Percentiles rank a stretch among this genome's conserved stretches.
Evolutionary conservation across 64 coral and sea anemone species (phyloP).

Genomic region (Cladopsammia gracilis): DNA sequence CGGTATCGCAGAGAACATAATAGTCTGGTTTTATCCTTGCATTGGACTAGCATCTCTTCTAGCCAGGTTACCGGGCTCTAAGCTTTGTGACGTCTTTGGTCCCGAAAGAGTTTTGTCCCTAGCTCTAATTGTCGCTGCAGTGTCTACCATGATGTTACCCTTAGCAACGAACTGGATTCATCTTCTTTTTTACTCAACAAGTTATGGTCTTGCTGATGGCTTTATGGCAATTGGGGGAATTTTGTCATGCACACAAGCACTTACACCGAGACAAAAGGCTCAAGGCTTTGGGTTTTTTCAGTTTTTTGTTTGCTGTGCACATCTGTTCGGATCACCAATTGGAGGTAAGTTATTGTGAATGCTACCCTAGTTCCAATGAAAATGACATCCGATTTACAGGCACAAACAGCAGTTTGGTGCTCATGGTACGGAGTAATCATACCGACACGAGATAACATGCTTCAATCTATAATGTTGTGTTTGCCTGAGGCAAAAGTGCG

Average conservation of each 20-base stretch:
- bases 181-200: constrained; percentile 1
- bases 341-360: constrained; percentile 1
- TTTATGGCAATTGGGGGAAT: constrained; percentile 15
- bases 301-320: not conserved
- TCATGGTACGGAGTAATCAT: too few species aligned
- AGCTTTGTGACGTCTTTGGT: constrained; percentile 16
- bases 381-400: too few species aligned
- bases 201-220: constrained; percentile 28
- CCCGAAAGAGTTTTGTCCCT: not conserved
- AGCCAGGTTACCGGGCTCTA: constrained; percentile 14
- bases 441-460: too few species aligned
- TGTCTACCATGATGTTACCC: not conserved
- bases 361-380: too few species aligned
- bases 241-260: not conserved
- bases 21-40: constrained; percentile 6
- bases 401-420: too few species aligned
- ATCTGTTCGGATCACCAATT: constrained; percentile 8
- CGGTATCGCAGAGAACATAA: not conserved
- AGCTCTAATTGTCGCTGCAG: not conserved
- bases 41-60: constrained; percentile 17
- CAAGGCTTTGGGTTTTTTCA: constrained; percentile 26
- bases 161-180: constrained; percentile 18
- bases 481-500: too few species aligned
- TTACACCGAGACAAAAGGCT: constrained; percentile 32
- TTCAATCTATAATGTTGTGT: too few species aligned